Evolutionary conservation across 2,888 invertebrate species (phyloP).

Genomic region (Pharmacophagus antenor): DNA sequence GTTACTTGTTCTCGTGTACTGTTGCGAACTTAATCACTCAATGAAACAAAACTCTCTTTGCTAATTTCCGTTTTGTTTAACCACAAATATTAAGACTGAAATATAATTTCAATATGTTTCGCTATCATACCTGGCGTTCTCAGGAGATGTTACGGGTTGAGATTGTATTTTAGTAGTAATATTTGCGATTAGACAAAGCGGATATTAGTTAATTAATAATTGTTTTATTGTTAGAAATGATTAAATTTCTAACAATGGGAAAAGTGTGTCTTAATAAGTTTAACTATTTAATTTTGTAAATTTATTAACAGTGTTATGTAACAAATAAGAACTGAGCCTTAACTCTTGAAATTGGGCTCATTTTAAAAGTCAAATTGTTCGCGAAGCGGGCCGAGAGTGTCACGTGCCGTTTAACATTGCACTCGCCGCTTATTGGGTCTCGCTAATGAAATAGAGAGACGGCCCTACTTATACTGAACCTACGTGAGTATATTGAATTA

Average conservation of each 20-base stretch:
- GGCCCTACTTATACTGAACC: background rate
- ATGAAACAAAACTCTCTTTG: no score
- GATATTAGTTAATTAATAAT: no score
- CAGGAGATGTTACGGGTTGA: no score
- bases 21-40: no score
- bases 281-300: no score
- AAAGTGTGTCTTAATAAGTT: background rate
- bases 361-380: conserved; percentile 28
- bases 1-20: no score
- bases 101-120: no score
- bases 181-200: no score
- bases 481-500: conserved; percentile 11
- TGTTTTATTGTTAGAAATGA: background rate
- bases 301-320: background rate
- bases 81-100: no score
- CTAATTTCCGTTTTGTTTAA: no score
- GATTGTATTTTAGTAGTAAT: no score
- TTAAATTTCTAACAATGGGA: background rate
- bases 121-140: no score
- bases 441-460: background rate
- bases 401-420: conserved; percentile 12
- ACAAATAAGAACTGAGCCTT: conserved; percentile 5
- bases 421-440: conserved; percentile 11
- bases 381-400: conserved; percentile 8
- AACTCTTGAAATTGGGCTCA: conserved; percentile 19